Evolutionary conservation across 2,113 vertebrate species (phyloP).

Genomic region (Rynchops niger): DNA sequence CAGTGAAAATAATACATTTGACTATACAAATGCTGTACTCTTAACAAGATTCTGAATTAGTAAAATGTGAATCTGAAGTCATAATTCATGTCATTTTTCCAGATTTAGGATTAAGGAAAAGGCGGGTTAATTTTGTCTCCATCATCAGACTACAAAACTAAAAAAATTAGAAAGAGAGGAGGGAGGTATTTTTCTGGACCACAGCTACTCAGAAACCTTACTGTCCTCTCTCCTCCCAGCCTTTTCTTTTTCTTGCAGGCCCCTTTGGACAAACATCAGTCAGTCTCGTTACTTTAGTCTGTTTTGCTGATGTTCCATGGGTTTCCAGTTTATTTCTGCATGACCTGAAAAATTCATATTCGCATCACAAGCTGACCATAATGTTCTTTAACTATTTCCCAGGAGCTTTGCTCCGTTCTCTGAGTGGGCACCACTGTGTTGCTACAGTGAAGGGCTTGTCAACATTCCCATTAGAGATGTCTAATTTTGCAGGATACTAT

Average conservation of each 20-base stretch:
- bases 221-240: background rate
- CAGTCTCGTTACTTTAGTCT: background rate
- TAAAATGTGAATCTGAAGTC: background rate
- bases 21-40: background rate
- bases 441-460: background rate
- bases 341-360: background rate
- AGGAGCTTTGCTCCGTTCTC: background rate
- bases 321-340: background rate
- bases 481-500: background rate
- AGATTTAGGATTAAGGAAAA: background rate
- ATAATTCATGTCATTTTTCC: background rate
- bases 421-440: background rate
- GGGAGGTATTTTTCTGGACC: background rate
- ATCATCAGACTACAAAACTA: background rate
- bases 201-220: background rate
- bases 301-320: constrained; percentile 1
- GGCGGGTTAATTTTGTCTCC: background rate
- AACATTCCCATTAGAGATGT: background rate
- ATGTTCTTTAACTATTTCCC: constrained; percentile 7
- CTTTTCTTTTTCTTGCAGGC: background rate
- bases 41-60: background rate
- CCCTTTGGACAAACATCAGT: background rate
- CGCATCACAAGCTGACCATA: background rate
- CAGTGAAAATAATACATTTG: background rate
- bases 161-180: background rate